Percentiles rank a stretch among this genome's conserved stretches.
These are phyloP conservation scores for Odontesthes bonariensis DNA, from an alignment of 2,113 vertebrate species.

Conservation along the genomic window DNA sequence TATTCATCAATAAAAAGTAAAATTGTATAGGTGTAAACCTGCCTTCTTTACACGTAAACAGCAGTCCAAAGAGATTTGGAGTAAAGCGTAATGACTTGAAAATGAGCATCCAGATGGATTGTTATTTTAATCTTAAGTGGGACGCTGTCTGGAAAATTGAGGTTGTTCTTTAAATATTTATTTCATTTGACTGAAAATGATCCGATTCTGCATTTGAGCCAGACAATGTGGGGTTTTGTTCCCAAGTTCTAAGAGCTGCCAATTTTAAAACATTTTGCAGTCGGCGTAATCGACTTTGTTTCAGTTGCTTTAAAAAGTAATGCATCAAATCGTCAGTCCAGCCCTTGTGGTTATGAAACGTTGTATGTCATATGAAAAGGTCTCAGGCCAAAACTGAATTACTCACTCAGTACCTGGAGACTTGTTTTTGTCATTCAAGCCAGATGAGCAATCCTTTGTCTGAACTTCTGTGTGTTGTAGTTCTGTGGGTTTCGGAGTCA, in stretches of 20 bases:
- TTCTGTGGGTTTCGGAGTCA: slow-evolving; percentile 5
- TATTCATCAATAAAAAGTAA: not conserved
- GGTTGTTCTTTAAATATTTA: slow-evolving; percentile 49
- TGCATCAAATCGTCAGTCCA: not conserved
- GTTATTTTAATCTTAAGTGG: slow-evolving; percentile 30
- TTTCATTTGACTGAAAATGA: slow-evolving; percentile 17
- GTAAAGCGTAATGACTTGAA: slow-evolving; percentile 10
- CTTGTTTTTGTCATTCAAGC: slow-evolving; percentile 9
- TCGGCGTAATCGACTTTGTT: slow-evolving; percentile 31
- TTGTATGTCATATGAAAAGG: slow-evolving; percentile 20
- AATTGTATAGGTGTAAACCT: not conserved
- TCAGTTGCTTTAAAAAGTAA: slow-evolving; percentile 35
- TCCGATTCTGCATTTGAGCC: slow-evolving; percentile 36
- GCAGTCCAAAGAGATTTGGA: slow-evolving; percentile 3
- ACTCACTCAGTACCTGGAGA: not conserved
- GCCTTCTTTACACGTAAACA: slow-evolving; percentile 1
- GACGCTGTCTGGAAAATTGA: slow-evolving; percentile 25
- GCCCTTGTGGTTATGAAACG: slow-evolving; percentile 10
- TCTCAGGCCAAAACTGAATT: slow-evolving; percentile 25
- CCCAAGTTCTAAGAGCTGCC: slow-evolving; percentile 1
- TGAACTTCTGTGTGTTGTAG: slow-evolving; percentile 11
- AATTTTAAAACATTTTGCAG: slow-evolving; percentile 31
- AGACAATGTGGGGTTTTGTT: slow-evolving; percentile 8
- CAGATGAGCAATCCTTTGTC: slow-evolving; percentile 23
- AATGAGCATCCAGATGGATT: slow-evolving; percentile 19